phyloP scores from a whole-genome alignment of 2,113 vertebrate genomes.

The cattle (Bos taurus) region DNA sequence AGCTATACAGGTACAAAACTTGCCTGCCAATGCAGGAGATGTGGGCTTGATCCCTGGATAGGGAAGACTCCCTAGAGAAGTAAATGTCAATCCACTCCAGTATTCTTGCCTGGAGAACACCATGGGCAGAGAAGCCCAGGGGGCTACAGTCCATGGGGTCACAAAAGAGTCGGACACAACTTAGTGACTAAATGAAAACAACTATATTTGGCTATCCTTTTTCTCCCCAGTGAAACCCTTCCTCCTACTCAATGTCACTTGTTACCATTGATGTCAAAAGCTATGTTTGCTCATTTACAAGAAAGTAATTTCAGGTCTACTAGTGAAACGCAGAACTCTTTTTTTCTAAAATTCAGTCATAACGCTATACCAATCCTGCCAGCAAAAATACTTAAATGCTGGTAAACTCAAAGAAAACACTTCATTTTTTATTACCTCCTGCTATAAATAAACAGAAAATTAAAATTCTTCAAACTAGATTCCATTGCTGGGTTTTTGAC shows the following conservation, averaged over 20 bases:
- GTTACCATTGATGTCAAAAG: slow-evolving; percentile 43
- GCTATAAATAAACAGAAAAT: slow-evolving; percentile 54
- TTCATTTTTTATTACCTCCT: slow-evolving; percentile 32
- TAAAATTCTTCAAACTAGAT: slow-evolving; percentile 38
- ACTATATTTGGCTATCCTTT: background rate
- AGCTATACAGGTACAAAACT: background rate
- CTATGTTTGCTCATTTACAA: slow-evolving; percentile 33
- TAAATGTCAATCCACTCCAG: background rate
- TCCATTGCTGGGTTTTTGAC: background rate
- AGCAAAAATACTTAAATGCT: slow-evolving; percentile 65
- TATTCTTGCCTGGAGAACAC: background rate
- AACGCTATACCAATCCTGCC: slow-evolving; percentile 29
- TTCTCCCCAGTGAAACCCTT: background rate
- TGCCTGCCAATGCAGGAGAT: background rate
- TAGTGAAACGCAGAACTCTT: slow-evolving; percentile 34
- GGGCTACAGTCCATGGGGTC: background rate
- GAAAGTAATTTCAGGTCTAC: background rate
- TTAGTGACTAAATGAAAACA: background rate
- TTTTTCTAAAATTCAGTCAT: slow-evolving; percentile 58
- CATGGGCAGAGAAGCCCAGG: background rate
- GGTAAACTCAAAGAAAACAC: background rate
- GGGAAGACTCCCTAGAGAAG: background rate
- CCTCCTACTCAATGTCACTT: background rate
- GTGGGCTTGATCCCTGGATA: background rate
- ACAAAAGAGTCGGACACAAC: background rate